Percentiles rank a stretch among this genome's conserved stretches.
Evolutionary conservation across 2,888 invertebrate genomes (phyloP).

Genomic region (Endomychus coccineus): DNA sequence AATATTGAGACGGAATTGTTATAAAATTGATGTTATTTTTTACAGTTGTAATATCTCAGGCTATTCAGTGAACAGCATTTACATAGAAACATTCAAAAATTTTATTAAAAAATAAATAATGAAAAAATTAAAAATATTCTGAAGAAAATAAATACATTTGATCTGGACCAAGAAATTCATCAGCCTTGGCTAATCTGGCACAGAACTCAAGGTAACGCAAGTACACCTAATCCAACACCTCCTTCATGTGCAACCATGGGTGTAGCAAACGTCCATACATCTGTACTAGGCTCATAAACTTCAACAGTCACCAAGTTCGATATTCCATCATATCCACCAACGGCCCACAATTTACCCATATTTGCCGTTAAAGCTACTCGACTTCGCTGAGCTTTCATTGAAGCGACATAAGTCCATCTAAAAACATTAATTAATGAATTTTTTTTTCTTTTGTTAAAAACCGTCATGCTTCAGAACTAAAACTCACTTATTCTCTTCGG

Average conservation of each 20-base stretch:
- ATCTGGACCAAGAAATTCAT: too few species aligned
- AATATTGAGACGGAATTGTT: too few species aligned
- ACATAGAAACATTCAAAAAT: too few species aligned
- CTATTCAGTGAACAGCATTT: too few species aligned
- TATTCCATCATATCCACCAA: conserved; percentile 73
- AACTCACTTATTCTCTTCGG: conserved; percentile 56
- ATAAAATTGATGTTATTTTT: too few species aligned
- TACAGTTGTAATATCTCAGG: too few species aligned
- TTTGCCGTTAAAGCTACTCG: conserved; percentile 76
- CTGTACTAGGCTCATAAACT: conserved; percentile 66
- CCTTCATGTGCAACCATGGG: conserved; percentile 84
- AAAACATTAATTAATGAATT: neutral
- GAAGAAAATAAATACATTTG: too few species aligned
- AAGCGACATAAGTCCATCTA: conserved; percentile 67
- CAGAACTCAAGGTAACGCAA: conserved; percentile 39
- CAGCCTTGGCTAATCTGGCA: too few species aligned
- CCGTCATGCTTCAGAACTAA: too few species aligned
- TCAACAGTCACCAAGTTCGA: conserved; percentile 79
- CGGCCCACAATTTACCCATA: conserved; percentile 76
- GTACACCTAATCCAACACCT: conserved; percentile 82
- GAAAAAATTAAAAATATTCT: too few species aligned
- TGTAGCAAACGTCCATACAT: conserved; percentile 66
- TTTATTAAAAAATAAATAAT: too few species aligned
- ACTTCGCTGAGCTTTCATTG: conserved; percentile 77
- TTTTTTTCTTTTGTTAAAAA: neutral